Base-by-base conservation (phyloP, 1,140 invertebrate species). In the Caenorhabditis inopinata region DNA sequence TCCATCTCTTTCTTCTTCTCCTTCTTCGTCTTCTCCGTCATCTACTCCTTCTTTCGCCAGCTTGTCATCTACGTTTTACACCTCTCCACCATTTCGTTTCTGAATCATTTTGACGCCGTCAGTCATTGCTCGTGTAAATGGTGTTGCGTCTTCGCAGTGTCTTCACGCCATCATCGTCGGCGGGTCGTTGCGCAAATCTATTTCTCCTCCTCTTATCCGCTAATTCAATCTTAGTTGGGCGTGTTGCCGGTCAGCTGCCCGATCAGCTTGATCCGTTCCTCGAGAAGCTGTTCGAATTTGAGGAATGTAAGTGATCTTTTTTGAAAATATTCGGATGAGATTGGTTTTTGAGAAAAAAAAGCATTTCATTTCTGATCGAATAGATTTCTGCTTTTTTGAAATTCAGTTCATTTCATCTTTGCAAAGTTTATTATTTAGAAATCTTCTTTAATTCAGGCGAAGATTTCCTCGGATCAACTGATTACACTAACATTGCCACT, bases 401-500 rank as follows among this genome's bases (percentile, higher is more conserved):
- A 29, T 14, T 18, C 16, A 18, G 11, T 12, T 38, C 18, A 80
- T 21, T 2, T 18, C 73, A 74, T 29, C n/a, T 76, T 5, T 9
- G 16, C 7, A 11, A 16, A 7, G 80, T 18, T 38, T 5, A 7
- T 35, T 53, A 42, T 42, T 42, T 42, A 42, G 14, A 42, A 7
- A 42, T 42, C n/a, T n/a, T n/a, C n/a, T n/a, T n/a, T n/a, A n/a
- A n/a, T 83, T 47, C 42, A 87, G 86, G 86, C 53, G 86, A 87
- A 78, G 49, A 84, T 11, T 87, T 89, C 74, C 47, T 87, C 11
- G 78, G 82, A 4, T 80, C 83, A 23, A 78, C 47, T 5, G 76
- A 82, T n/a, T 87, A 83, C 74, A 74, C 88, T 11, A 76, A 81
- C 27, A 83, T 87, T 23, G 68, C 79, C n/a, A 87, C 86, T 9